Evolutionary conservation across 2,797 vertebrate genomes (phyloP).

Genomic region (Diceros bicornis): DNA sequence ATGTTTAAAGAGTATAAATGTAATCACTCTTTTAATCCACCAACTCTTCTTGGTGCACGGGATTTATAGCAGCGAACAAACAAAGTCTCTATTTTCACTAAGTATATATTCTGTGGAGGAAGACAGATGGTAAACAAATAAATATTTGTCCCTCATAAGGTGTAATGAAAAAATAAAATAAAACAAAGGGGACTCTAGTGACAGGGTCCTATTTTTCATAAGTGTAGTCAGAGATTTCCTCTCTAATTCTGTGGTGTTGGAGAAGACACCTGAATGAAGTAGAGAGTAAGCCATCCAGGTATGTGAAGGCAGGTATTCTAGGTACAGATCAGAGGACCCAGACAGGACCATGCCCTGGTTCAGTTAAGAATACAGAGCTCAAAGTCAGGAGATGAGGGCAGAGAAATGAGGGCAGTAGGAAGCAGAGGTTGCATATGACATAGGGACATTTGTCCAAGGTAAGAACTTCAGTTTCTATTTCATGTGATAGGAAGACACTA

Average conservation of each 20-base stretch:
- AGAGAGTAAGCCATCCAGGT: not conserved
- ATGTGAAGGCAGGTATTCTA: not conserved
- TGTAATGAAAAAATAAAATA: not conserved
- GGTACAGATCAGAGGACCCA: not conserved
- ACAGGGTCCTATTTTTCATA: not conserved
- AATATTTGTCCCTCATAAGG: not conserved
- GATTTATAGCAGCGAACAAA: not conserved
- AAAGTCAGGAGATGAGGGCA: not conserved
- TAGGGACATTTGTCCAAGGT: not conserved
- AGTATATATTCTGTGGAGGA: not conserved
- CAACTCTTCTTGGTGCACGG: not conserved
- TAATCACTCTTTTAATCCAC: not conserved
- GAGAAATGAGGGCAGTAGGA: not conserved
- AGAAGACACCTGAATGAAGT: not conserved
- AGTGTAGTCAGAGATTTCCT: not conserved
- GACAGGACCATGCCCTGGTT: not conserved
- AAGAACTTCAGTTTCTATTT: slow-evolving; percentile 23
- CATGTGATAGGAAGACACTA: not conserved
- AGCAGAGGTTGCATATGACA: not conserved
- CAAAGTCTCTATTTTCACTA: not conserved
- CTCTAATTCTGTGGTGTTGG: not conserved
- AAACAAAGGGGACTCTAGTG: not conserved
- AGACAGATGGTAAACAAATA: slow-evolving; percentile 23
- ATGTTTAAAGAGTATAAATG: slow-evolving; percentile 19
- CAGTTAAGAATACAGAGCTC: not conserved